Conservation (phyloP, 2,113 vertebrate genomes). For the Carlito syrichta region DNA sequence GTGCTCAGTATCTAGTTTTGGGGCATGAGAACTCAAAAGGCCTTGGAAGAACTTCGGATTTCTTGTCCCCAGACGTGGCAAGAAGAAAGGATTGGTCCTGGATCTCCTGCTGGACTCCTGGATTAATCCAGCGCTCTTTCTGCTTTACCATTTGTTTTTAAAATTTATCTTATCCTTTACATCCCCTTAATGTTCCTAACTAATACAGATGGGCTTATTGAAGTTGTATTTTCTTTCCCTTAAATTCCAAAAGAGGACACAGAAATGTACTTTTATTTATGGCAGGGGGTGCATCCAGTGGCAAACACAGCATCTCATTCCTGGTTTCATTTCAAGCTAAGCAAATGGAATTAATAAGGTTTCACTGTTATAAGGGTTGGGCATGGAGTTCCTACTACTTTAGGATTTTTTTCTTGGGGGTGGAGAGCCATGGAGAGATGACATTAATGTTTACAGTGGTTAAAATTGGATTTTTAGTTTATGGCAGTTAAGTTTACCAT, state of each 20-base stretch:
- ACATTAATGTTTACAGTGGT: constrained; percentile 6
- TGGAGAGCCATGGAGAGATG: background rate
- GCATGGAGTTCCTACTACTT: background rate
- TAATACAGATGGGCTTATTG: background rate
- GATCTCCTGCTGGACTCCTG: background rate
- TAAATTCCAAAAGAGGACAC: background rate
- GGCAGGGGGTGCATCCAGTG: too few species aligned
- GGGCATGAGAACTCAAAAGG: background rate
- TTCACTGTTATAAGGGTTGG: background rate
- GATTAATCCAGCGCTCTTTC: background rate
- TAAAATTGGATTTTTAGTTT: constrained; percentile 30
- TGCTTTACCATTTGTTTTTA: background rate
- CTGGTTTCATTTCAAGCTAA: constrained; percentile 40
- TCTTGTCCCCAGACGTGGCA: background rate
- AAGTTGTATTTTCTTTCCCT: constrained; percentile 6
- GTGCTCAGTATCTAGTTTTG: background rate
- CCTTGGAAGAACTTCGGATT: background rate
- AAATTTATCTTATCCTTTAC: background rate
- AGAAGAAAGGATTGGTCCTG: background rate
- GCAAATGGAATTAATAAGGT: background rate
- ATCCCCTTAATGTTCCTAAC: background rate
- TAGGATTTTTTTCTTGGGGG: background rate
- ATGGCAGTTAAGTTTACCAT: background rate
- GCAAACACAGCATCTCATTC: background rate
- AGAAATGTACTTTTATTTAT: background rate